Conservation (phyloP, 2,888 invertebrate species). For the Epistrophe grossulariae region DNA sequence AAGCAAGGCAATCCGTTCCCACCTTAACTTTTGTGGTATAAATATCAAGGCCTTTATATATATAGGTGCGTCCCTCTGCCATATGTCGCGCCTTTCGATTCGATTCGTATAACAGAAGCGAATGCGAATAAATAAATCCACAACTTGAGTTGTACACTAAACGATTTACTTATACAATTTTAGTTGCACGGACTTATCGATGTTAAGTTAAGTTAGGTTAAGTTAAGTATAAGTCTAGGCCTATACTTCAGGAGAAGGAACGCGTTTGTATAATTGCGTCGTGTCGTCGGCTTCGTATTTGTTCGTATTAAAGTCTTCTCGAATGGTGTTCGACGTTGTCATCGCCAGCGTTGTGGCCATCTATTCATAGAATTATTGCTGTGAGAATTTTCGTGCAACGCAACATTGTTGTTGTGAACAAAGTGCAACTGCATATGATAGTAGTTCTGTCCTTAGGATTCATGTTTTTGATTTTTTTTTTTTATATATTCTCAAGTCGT, state of each 20-base stretch:
- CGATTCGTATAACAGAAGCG: constrained; percentile 40
- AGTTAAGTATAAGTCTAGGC: neutral
- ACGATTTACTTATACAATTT: constrained; percentile 71
- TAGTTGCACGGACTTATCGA: constrained; percentile 38
- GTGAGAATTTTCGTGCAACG: constrained; percentile 67
- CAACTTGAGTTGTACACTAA: constrained; percentile 42
- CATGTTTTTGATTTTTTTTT: constrained; percentile 3
- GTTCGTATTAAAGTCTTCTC: neutral
- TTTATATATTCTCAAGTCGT: constrained; percentile 47
- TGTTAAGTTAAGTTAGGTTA: neutral
- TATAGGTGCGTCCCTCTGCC: constrained; percentile 71
- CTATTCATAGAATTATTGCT: constrained; percentile 66
- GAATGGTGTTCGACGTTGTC: constrained; percentile 18
- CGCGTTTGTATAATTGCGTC: constrained; percentile 8
- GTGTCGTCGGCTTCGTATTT: neutral
- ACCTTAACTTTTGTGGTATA: constrained; percentile 49
- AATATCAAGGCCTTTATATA: constrained; percentile 40
- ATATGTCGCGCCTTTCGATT: constrained; percentile 72
- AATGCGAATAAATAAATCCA: constrained; percentile 65
- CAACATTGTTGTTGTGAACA: constrained; percentile 43
- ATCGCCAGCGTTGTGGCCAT: constrained; percentile 14
- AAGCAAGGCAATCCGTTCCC: constrained; percentile 52
- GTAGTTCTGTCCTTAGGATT: constrained; percentile 33
- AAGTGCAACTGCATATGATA: constrained; percentile 29
- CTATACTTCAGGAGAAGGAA: constrained; percentile 15